A percentile compares a stretch with the other conserved stretches of the same genome.
These are phyloP conservation scores for Temnothorax rugatulus DNA, from an alignment of 2,888 invertebrate genomes.

Conservation along the genomic window DNA sequence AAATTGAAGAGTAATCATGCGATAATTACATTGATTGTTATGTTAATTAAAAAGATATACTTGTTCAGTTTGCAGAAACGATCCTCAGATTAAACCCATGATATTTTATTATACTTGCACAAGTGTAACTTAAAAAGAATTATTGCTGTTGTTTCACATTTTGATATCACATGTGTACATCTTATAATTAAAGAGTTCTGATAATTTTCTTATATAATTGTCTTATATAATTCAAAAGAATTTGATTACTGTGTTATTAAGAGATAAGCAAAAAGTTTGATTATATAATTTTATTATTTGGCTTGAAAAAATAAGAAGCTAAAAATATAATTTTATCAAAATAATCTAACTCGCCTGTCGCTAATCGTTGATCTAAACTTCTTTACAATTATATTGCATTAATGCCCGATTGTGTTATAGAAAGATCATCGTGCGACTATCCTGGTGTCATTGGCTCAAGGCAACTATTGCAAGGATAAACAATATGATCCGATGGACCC, in stretches of 20 bases:
- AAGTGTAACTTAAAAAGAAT: not conserved
- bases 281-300: not conserved
- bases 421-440: conserved; percentile 90
- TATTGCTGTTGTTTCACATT: not conserved
- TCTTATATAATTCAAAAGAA: not conserved
- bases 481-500: conserved; percentile 92
- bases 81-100: not conserved
- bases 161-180: too few relatives aligned
- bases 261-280: not conserved
- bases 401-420: conserved; percentile 82
- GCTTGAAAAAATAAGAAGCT: not conserved
- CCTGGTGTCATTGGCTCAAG: conserved; percentile 91
- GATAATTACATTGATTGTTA: too few relatives aligned
- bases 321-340: not conserved
- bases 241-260: conserved; percentile 10
- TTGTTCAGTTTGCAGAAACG: not conserved
- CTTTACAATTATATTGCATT: not conserved
- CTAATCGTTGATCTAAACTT: not conserved
- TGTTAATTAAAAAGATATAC: not conserved
- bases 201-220: too few relatives aligned
- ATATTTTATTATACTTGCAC: not conserved
- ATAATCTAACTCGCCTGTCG: not conserved
- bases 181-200: too few relatives aligned
- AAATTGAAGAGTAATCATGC: not conserved
- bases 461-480: conserved; percentile 89